Conservation (phyloP, 1,140 invertebrate genomes). For the Aphis gossypii region DNA sequence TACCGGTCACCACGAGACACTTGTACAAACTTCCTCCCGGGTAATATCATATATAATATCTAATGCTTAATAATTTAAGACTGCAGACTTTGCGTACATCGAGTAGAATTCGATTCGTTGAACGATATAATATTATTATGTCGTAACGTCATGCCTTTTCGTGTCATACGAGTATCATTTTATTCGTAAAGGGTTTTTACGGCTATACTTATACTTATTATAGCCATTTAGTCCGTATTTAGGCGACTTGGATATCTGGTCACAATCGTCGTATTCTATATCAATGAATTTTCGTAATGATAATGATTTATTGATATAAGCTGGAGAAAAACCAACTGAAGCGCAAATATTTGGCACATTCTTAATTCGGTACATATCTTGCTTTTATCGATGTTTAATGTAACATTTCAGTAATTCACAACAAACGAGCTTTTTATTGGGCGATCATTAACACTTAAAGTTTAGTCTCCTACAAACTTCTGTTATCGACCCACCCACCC, state of each 20-base stretch:
- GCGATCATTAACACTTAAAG: no score
- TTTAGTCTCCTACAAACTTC: no score
- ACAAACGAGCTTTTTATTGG: no score
- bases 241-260: not conserved
- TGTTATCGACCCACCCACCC: no score
- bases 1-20: conserved; percentile 54
- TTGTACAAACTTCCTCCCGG: conserved; percentile 53
- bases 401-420: no score
- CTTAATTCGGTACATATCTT: no score
- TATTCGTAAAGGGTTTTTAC: not conserved
- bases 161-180: no score
- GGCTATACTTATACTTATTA: not conserved
- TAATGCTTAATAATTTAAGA: not conserved
- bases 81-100: not conserved
- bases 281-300: not conserved
- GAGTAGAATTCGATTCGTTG: not conserved
- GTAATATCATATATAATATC: not conserved
- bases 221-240: not conserved
- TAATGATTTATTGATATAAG: not conserved
- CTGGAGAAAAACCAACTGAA: no score
- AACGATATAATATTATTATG: no score
- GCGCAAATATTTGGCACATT: no score
- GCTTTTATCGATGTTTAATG: no score
- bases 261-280: not conserved
- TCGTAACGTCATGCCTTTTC: no score